Evolutionary conservation across 2,888 invertebrate genomes (phyloP).

Genomic region (Allolobophora icterica): DNA sequence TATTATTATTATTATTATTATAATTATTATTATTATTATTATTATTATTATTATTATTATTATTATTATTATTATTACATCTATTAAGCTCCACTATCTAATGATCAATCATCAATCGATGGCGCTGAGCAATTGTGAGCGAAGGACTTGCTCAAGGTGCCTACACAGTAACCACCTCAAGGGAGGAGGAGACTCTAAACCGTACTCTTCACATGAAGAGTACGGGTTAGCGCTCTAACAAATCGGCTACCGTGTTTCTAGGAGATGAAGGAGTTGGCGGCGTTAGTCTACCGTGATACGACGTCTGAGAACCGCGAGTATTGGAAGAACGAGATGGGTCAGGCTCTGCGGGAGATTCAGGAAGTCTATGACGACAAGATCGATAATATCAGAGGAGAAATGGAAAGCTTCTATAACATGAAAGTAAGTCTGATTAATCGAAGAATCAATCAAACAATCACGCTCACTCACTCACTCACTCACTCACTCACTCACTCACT

Average conservation of each 20-base stretch:
- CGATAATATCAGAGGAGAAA: constrained; percentile 37
- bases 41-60: no score
- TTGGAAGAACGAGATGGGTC: constrained; percentile 69
- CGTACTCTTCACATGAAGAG: no score
- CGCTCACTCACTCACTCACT: not conserved
- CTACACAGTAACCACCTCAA: no score
- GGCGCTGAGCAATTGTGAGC: no score
- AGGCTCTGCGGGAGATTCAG: constrained; percentile 68
- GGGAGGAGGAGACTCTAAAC: no score
- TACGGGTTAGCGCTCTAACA: not conserved
- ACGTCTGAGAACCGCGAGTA: constrained; percentile 69
- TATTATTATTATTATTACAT: no score
- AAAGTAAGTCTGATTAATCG: not conserved
- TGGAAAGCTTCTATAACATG: constrained; percentile 40
- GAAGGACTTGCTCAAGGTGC: no score
- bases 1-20: no score
- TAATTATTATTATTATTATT: no score
- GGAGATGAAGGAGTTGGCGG: constrained; percentile 68
- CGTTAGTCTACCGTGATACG: constrained; percentile 68
- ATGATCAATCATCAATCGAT: no score
- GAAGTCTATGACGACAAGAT: constrained; percentile 40
- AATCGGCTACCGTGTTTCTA: constrained; percentile 45
- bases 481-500: not conserved
- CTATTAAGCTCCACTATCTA: no score
- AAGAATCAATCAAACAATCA: not conserved